Base-by-base conservation (phyloP, 2,113 vertebrate species). In the Neotragus pygmaeus region DNA sequence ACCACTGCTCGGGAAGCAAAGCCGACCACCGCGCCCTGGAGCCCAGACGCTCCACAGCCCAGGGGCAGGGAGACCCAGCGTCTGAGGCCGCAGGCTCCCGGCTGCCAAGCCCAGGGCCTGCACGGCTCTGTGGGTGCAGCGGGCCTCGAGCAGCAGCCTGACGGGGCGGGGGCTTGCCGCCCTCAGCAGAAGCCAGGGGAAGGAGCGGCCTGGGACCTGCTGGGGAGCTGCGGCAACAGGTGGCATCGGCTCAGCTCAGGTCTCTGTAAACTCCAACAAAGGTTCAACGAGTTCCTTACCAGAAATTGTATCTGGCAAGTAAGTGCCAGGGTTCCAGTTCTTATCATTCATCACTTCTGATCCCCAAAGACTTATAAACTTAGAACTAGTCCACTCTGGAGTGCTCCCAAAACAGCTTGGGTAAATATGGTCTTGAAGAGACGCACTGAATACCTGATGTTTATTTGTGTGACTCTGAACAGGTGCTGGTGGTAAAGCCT, bases 321-420 rank as follows among this genome's bases (percentile, higher is more conserved):
- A 99, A 57, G 99, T 98, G 97, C 99, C 99, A 80, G 99, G 99
- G 98, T 99, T 99, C 99, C 99, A 99, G 99, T 99, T 99, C 98
- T 99, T 99, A 97, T 99, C 99, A 98, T 99, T 99, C 99, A 99
- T 99, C 99, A 99, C 99, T 96, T 99, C 99, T 93, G 99, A 99
- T 90, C 99, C 99, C 99, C 99, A 99, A 93, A 99, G 99, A 98
- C 99, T 99, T 98, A 99, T 99, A 96, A 99, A 99, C 98, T 99
- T 99, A 58, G 99, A 99, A 97, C 99, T 99, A 98, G 99, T 99
- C 99, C 99, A 99, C 98, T 99, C 99, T 81, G 99, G 99, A 90
- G 99, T 98, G 85, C 98, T 99, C 73, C 99, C 99, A 97, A 99
- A 99, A 98, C 99, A 99, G 98, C 99, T 99, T 96, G 99, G 99